Percentiles rank a stretch among this genome's conserved stretches.
These are phyloP conservation scores for Neoniphon sammara DNA, from an alignment of 2,797 vertebrate genomes.

Conservation along the genomic window DNA sequence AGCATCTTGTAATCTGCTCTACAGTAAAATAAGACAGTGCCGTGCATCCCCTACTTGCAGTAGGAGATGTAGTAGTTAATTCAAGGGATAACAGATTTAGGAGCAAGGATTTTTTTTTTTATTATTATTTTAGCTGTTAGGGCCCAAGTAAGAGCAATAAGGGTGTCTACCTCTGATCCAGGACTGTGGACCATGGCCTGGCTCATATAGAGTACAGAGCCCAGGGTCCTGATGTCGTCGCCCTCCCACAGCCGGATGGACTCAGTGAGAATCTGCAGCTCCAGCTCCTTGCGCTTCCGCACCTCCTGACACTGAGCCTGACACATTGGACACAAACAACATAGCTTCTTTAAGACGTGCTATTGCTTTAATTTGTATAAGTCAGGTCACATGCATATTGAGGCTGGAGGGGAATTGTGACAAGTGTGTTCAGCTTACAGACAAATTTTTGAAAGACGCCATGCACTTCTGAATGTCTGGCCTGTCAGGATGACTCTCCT, in stretches of 20 bases:
- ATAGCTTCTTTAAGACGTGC: constrained; percentile 3
- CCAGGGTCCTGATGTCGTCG: constrained; percentile 94
- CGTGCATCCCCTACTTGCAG: too few species aligned
- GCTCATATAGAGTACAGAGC: constrained; percentile 94
- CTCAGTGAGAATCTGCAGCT: constrained; percentile 96
- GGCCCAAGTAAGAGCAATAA: not conserved
- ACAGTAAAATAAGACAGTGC: too few species aligned
- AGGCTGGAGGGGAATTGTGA: constrained; percentile 8
- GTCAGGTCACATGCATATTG: not conserved
- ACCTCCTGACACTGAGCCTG: constrained; percentile 98
- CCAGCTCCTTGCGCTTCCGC: constrained; percentile 95
- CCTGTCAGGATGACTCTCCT: constrained; percentile 94
- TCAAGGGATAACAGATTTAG: too few species aligned
- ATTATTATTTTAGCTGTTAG: too few species aligned
- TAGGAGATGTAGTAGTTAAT: too few species aligned
- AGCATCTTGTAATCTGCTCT: too few species aligned
- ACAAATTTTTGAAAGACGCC: constrained; percentile 93
- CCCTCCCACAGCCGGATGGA: constrained; percentile 97
- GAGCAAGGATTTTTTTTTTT: too few species aligned
- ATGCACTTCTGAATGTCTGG: constrained; percentile 96
- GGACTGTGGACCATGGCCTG: constrained; percentile 94
- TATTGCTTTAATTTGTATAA: not conserved
- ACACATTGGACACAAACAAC: constrained; percentile 7
- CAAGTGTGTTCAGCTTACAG: constrained; percentile 84
- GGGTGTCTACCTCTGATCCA: constrained; percentile 96